phyloP scores from a whole-genome alignment of 1,140 invertebrate genomes.

The Trinorchestia longiramus region DNA sequence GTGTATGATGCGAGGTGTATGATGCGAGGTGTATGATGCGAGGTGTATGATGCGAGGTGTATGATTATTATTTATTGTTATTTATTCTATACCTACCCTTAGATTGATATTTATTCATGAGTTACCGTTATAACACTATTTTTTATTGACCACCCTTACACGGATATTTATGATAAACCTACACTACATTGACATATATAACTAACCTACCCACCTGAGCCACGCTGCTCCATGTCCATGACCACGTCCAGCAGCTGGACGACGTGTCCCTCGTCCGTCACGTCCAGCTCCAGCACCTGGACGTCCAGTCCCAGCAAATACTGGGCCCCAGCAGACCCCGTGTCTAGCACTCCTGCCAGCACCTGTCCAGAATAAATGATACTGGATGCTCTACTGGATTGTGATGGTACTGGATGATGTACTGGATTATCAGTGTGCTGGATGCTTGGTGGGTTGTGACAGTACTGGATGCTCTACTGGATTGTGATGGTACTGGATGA shows the following conservation, averaged over 20 bases:
- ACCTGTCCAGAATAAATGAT: neutral
- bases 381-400: neutral
- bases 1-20: too few species aligned
- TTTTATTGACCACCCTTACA: neutral
- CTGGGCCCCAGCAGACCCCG: neutral
- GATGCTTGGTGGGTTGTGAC: too few species aligned
- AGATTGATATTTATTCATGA: neutral
- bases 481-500: neutral
- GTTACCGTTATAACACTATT: too few species aligned
- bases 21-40: too few species aligned
- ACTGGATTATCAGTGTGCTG: too few species aligned
- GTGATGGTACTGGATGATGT: too few species aligned
- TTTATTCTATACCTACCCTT: neutral
- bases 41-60: too few species aligned
- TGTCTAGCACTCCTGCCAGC: constrained; percentile 35
- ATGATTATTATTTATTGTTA: neutral
- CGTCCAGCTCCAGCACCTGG: neutral
- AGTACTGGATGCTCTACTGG: neutral
- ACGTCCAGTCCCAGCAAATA: neutral
- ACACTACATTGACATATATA: neutral
- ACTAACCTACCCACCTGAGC: neutral
- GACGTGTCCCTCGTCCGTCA: neutral
- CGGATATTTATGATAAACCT: neutral
- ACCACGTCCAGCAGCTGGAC: neutral
- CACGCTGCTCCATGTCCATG: neutral